These are phyloP conservation scores for Empidonax traillii DNA, from an alignment of 2,113 vertebrate species.

Conservation along the genomic window DNA sequence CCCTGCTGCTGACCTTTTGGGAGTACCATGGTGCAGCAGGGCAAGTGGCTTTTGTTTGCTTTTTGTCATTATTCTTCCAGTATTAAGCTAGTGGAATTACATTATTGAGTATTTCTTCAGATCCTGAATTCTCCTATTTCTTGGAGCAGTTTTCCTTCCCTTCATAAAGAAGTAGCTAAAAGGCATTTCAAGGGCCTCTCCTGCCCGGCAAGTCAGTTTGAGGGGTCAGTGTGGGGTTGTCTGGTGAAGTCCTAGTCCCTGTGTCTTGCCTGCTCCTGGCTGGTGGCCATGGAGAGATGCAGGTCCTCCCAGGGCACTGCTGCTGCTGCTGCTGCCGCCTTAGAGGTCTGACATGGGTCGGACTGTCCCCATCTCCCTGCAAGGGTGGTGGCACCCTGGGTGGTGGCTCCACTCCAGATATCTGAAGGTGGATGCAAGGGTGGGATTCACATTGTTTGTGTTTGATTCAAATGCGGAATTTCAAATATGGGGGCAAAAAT, in stretches of 20 bases:
- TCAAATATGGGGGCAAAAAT: accelerated
- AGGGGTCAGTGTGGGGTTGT: accelerated
- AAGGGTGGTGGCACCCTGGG: neutral
- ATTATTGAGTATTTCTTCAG: neutral
- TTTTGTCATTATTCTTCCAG: neutral
- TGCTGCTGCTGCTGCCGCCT: neutral
- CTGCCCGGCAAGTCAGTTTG: neutral
- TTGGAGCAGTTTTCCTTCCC: neutral
- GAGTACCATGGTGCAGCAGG: neutral
- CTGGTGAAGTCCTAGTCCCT: neutral
- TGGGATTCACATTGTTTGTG: neutral
- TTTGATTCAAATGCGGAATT: neutral
- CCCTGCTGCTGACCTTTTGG: neutral
- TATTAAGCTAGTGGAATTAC: neutral
- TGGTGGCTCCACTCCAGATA: neutral
- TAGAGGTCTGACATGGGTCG: neutral
- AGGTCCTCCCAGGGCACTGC: accelerated
- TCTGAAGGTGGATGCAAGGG: neutral
- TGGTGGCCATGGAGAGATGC: accelerated
- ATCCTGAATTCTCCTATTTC: neutral
- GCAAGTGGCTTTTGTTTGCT: accelerated
- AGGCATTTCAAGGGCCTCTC: neutral
- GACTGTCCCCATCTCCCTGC: accelerated
- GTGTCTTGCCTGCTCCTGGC: neutral
- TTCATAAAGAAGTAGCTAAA: neutral